phyloP scores from a whole-genome alignment of 2,888 invertebrate species.

The Sepiola atlantica region DNA sequence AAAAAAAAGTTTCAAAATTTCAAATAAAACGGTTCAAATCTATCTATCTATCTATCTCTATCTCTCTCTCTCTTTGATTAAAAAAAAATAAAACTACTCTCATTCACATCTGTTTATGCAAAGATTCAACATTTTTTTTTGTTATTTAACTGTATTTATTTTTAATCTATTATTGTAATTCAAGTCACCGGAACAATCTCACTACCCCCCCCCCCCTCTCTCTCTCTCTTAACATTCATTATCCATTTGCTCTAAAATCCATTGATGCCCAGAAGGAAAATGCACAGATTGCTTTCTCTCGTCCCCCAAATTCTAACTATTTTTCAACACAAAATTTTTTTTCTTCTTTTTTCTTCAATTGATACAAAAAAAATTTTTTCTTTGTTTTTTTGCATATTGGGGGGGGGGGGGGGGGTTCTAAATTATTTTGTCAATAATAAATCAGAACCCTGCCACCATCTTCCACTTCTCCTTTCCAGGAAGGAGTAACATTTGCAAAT shows the following conservation, averaged over 20 bases:
- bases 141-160: too few species aligned
- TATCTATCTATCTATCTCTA: too few species aligned
- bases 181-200: too few species aligned
- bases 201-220: neutral
- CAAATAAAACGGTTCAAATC: neutral
- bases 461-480: neutral
- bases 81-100: neutral
- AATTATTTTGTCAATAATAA: neutral
- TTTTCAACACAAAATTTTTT: too few species aligned
- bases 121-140: neutral
- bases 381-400: neutral
- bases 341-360: neutral
- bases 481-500: neutral
- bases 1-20: too few species aligned
- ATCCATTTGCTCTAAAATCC: too few species aligned
- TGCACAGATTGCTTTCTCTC: too few species aligned
- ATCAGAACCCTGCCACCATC: neutral
- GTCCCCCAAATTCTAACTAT: too few species aligned
- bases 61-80: too few species aligned
- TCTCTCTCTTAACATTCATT: too few species aligned
- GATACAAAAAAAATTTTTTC: neutral
- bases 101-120: neutral
- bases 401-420: neutral
- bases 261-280: too few species aligned
- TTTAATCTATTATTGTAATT: too few species aligned